Percentiles rank a stretch among this genome's conserved stretches.
phyloP scores from a whole-genome alignment of 1,140 invertebrate genomes.

The Andrena cerasifolii region DNA sequence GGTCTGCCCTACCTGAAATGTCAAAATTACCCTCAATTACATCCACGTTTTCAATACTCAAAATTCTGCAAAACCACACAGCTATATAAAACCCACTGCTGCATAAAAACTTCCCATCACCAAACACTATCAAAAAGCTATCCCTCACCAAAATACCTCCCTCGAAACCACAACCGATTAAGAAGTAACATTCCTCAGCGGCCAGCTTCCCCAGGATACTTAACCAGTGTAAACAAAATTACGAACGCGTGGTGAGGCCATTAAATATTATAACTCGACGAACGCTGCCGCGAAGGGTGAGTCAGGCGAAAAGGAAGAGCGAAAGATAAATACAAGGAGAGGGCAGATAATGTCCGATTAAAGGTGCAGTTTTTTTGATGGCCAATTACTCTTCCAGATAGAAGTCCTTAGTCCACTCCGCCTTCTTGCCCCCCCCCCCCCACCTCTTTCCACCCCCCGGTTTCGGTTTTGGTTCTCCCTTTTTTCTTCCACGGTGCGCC shows the following conservation, averaged over 20 bases:
- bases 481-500: not conserved
- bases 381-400: constrained; percentile 41
- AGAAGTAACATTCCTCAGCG: not conserved
- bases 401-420: not conserved
- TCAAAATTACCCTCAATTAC: too few species aligned
- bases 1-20: too few species aligned
- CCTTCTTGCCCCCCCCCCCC: constrained; percentile 13
- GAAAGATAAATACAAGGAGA: constrained; percentile 2
- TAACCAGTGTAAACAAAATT: not conserved
- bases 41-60: too few species aligned
- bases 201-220: not conserved
- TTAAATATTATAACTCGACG: not conserved
- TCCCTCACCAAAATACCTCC: too few species aligned
- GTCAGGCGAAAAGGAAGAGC: not conserved
- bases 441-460: not conserved
- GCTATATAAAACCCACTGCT: too few species aligned
- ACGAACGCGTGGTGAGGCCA: not conserved
- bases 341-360: constrained; percentile 29
- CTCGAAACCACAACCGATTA: not conserved
- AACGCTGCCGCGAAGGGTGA: not conserved
- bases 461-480: not conserved
- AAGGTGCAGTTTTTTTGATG: constrained; percentile 43
- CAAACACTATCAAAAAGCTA: too few species aligned
- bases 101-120: too few species aligned
- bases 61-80: too few species aligned